These are phyloP conservation scores for Drosophila rubida DNA, from an alignment of 2,888 invertebrate genomes.

Conservation along the genomic window DNA sequence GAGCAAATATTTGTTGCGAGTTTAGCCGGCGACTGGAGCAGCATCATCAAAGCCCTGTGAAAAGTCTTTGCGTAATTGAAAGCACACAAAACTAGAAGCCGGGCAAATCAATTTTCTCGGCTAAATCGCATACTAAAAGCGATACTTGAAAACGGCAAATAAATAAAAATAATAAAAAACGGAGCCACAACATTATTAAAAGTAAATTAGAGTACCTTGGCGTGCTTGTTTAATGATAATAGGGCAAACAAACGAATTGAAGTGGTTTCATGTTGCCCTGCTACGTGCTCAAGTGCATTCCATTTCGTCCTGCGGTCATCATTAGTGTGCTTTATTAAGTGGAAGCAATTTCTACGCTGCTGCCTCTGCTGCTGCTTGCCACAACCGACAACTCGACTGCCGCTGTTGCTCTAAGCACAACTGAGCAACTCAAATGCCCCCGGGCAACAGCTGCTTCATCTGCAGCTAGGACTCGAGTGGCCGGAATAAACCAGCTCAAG, in stretches of 20 bases:
- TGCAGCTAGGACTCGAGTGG: slow-evolving; percentile 19
- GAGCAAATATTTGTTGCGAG: slow-evolving; percentile 53
- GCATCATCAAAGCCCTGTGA: slow-evolving; percentile 36
- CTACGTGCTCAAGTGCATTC: slow-evolving; percentile 80
- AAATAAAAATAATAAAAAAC: neutral
- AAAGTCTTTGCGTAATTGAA: slow-evolving; percentile 61
- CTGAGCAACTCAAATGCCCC: slow-evolving; percentile 34
- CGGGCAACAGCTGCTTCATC: slow-evolving; percentile 28
- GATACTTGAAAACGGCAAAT: slow-evolving; percentile 21
- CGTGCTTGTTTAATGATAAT: slow-evolving; percentile 42
- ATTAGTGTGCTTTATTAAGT: slow-evolving; percentile 81
- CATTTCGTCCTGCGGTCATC: slow-evolving; percentile 75
- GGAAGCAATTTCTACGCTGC: slow-evolving; percentile 65
- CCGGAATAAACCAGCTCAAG: slow-evolving; percentile 58
- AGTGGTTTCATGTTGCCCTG: slow-evolving; percentile 67
- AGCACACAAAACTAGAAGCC: slow-evolving; percentile 20
- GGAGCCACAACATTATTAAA: slow-evolving; percentile 71
- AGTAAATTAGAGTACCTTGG: slow-evolving; percentile 73
- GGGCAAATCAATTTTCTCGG: slow-evolving; percentile 54
- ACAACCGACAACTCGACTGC: slow-evolving; percentile 9
- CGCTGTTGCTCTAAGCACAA: slow-evolving; percentile 12
- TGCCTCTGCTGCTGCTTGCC: no score
- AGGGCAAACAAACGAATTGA: slow-evolving; percentile 48
- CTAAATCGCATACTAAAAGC: slow-evolving; percentile 9
- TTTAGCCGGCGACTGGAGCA: slow-evolving; percentile 24